Base-by-base conservation (phyloP, 2,888 invertebrate genomes). In the Dicycla oo region DNA sequence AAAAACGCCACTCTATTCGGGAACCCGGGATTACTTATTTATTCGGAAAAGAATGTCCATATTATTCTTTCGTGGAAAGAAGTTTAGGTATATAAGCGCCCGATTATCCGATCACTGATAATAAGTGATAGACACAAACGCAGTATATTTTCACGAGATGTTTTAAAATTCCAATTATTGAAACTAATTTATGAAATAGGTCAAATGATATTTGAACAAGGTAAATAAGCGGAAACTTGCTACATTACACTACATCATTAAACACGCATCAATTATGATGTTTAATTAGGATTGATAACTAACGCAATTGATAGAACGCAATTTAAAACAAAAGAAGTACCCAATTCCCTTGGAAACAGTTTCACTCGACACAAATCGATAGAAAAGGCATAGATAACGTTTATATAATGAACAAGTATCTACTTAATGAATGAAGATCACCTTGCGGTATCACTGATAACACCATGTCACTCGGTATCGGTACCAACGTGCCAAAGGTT, bases 391-490 rank as follows among this genome's bases (percentile, higher is more conserved):
- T 45, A 58, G 54, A 73, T 64, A 78, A 58, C 60, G 63, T 80
- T 78, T 73, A 78, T 69, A 56, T 78, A 82, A 78, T 70, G 43
- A 68, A 34, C 72, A 68, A 61, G 63, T 69, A 70, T 57, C 61
- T 72, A 70, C 54, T 67, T 58, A 70, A 69, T 72, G 45, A 80
- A 78, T 67, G 56, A 78, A 76, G 76, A 84, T 80, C 85, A 85
- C 80, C 86, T 86, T 82, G 78, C 13, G 61, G 61, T 75, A 78
- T 75, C 82, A 85, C 78, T 76, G 81, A 80, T 78, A 78, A 73
- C 74, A 74, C 80, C 76, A 71, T 30, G 82, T 68, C 78, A 73
- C 75, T 75, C 54, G 34, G 63, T 60, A 47, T 40, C 47, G 64
- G 74, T 78, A 57, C 38, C 34, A 30, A 34, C 73, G 53, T 69